phyloP scores from a whole-genome alignment of 1,140 invertebrate species.

The Drosophila eugracilis region DNA sequence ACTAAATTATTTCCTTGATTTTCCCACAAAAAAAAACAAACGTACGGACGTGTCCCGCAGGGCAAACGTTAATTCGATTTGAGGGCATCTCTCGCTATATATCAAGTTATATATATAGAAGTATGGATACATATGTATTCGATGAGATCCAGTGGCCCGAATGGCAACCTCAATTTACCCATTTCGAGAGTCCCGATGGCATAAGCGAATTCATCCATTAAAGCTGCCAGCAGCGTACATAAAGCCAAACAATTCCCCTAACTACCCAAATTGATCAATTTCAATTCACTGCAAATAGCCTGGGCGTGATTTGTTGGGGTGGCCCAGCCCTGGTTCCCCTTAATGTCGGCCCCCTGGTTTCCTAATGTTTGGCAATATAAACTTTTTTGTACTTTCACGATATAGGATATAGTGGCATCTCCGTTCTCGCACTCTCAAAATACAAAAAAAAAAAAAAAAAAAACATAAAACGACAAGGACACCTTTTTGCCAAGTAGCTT shows the following conservation, averaged over 20 bases:
- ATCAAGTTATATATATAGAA: no score
- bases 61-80: slow-evolving; percentile 70
- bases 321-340: slow-evolving; percentile 8
- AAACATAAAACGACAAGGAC: slow-evolving; percentile 31
- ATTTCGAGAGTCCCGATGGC: slow-evolving; percentile 46
- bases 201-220: slow-evolving; percentile 75
- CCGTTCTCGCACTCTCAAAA: neutral
- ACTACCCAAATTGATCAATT: slow-evolving; percentile 81
- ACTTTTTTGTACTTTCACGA: slow-evolving; percentile 68
- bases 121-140: slow-evolving; percentile 13
- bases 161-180: slow-evolving; percentile 54
- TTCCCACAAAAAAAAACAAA: slow-evolving; percentile 12
- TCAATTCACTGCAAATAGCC: slow-evolving; percentile 80
- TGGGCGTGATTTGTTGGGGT: slow-evolving; percentile 72
- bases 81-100: slow-evolving; percentile 16
- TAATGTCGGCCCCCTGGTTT: slow-evolving; percentile 60
- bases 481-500: slow-evolving; percentile 50
- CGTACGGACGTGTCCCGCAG: slow-evolving; percentile 42
- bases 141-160: slow-evolving; percentile 27
- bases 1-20: slow-evolving; percentile 32
- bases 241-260: slow-evolving; percentile 72
- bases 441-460: slow-evolving; percentile 2
- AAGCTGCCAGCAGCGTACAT: slow-evolving; percentile 60
- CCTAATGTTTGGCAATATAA: slow-evolving; percentile 68
- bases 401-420: slow-evolving; percentile 4